These are phyloP conservation scores for Drosophila repletoides DNA, from an alignment of 1,140 invertebrate species.

Conservation along the genomic window DNA sequence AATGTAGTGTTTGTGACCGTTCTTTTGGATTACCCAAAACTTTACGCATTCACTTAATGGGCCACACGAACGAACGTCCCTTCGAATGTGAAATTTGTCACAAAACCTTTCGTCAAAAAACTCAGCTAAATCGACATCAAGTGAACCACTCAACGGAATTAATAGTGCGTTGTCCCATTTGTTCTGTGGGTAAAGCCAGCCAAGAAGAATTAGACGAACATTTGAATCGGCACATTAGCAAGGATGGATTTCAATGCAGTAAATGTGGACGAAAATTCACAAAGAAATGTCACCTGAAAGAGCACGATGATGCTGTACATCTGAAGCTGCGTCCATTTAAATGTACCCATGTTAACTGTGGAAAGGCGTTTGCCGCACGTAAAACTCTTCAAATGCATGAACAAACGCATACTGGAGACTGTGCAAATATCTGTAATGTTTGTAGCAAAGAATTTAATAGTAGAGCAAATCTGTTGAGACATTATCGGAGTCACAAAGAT, in stretches of 20 bases:
- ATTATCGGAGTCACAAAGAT: slow-evolving; percentile 5
- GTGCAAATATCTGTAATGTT: slow-evolving; percentile 6
- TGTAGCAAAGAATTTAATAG: slow-evolving; percentile 13
- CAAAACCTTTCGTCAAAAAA: slow-evolving; percentile 26
- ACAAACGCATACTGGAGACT: neutral
- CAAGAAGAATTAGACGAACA: slow-evolving; percentile 22
- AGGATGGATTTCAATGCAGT: slow-evolving; percentile 33
- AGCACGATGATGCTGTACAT: slow-evolving; percentile 42
- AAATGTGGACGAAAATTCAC: slow-evolving; percentile 39
- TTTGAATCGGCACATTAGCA: slow-evolving; percentile 13
- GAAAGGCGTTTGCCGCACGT: slow-evolving; percentile 19
- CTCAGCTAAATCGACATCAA: slow-evolving; percentile 12
- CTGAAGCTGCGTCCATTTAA: slow-evolving; percentile 34
- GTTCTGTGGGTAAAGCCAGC: slow-evolving; percentile 6
- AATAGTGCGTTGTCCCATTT: slow-evolving; percentile 16
- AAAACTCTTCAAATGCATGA: slow-evolving; percentile 15
- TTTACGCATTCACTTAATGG: slow-evolving; percentile 22
- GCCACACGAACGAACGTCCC: slow-evolving; percentile 23
- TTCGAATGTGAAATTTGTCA: slow-evolving; percentile 12
- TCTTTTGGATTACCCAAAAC: slow-evolving; percentile 24
- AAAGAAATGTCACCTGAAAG: slow-evolving; percentile 30
- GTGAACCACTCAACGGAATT: slow-evolving; percentile 4
- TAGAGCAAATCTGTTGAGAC: slow-evolving; percentile 15
- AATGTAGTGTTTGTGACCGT: slow-evolving; percentile 16
- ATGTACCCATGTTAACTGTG: slow-evolving; percentile 13